Conservation (phyloP, 37 sponge, comb jelly and placozoan genomes). For the Hormiphora californensis region DNA sequence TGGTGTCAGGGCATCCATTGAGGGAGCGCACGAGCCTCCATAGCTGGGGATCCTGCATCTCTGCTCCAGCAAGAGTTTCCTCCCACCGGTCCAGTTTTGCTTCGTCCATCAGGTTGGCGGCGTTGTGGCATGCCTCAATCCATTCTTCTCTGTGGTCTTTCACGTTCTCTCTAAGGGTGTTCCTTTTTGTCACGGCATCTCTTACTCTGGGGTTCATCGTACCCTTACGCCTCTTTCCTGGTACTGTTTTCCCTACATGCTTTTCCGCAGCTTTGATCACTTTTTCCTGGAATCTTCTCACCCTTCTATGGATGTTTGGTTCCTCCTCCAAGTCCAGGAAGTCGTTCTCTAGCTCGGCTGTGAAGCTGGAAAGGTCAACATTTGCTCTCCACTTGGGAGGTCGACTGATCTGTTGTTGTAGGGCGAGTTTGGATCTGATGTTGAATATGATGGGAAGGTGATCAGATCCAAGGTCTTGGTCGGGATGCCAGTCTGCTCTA, state of each 20-base stretch:
- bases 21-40: background rate
- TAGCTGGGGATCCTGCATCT: background rate
- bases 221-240: background rate
- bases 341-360: too few relatives aligned
- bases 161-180: background rate
- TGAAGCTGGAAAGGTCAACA: too few relatives aligned
- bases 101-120: background rate
- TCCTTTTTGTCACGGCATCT: background rate
- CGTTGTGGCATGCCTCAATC: background rate
- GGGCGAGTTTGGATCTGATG: too few relatives aligned
- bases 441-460: too few relatives aligned
- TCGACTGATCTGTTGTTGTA: too few relatives aligned
- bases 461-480: too few relatives aligned
- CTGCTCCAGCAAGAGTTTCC: background rate
- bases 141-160: background rate
- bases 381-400: too few relatives aligned
- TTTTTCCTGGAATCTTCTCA: background rate
- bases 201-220: background rate
- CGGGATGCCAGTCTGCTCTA: too few relatives aligned
- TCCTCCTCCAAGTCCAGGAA: too few relatives aligned
- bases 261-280: background rate
- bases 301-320: too few relatives aligned
- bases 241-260: conserved; percentile 6
- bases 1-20: background rate
- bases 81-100: background rate